Evolutionary conservation across 1,140 invertebrate genomes (phyloP), one percentile per base, ranked within the genome.

Genomic region (Wiebesia pumilae): DNA sequence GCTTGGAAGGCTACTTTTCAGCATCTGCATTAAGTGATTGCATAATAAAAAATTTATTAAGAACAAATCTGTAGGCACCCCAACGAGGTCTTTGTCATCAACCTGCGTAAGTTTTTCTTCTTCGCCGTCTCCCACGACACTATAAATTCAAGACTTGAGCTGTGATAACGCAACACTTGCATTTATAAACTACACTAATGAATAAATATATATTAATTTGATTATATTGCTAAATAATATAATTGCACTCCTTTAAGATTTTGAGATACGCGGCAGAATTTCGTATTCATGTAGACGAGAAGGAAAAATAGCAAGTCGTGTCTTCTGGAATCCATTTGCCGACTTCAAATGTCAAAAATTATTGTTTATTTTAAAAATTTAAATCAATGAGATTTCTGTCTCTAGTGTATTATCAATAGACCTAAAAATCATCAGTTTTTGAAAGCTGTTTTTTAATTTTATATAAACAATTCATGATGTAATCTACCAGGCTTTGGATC

Each of bases 1-100:
- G 92, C 91, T 90, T 90, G 75, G 90, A 90, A 92, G 85, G 91
- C 92, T 93, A 90, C 89, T 91, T 92, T 93, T 90, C 43, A 79
- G 81, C 79, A 91, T 92, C 90, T 91, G 90, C 90, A 93, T 93
- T 83, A 90, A 92, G 90, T 90, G 89, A 89, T 89, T 90, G 81
- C 87, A 89, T 90, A 87, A 88, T 87, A 84, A 90, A 91, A 62
- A 93, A 88, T 91, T 90, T 89, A 90, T 91, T 90, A 90, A 90
- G 77, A 89, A 87, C 88, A 87, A 77, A 82, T 43, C 38, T 9
- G 86, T 88, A 86, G 73, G 79, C 43, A 87, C 75, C 85, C 40
- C 54, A 35, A 83, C 38, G 65, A 77, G 38, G 30, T 84, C 87
- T 88, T 90, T 87, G 75, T 79, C 71, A 65, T 77, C 7, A 47